Evolutionary conservation across 2,888 invertebrate species (phyloP).

Genomic region (Ditula angustiorana): DNA sequence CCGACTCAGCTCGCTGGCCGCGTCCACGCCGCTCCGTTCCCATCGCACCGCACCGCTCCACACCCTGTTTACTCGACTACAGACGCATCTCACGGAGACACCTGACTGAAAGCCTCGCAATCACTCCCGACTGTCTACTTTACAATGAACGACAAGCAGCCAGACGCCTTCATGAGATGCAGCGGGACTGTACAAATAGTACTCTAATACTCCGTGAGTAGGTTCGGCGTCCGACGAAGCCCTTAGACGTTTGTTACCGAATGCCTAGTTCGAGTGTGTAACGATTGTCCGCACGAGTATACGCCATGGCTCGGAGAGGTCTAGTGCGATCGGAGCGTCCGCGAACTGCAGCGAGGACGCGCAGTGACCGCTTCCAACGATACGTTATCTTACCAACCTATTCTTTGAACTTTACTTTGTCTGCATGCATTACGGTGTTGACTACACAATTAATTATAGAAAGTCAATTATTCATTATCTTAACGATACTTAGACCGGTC

Average conservation of each 20-base stretch:
- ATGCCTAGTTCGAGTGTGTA: conserved; percentile 58
- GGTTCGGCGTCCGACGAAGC: conserved; percentile 29
- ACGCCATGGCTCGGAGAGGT: conserved; percentile 77
- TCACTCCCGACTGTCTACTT: background rate
- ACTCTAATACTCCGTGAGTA: conserved; percentile 27
- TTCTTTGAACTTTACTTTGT: conserved; percentile 23
- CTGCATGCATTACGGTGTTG: conserved; percentile 34
- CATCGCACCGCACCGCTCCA: conserved; percentile 80
- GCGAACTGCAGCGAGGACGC: conserved; percentile 72
- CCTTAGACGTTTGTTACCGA: conserved; percentile 52
- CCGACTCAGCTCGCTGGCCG: conserved; percentile 77
- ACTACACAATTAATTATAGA: conserved; percentile 23
- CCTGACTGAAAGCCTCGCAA: conserved; percentile 11
- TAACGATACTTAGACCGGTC: conserved; percentile 39
- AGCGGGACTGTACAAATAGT: conserved; percentile 37
- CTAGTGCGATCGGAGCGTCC: conserved; percentile 83
- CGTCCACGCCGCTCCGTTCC: conserved; percentile 71
- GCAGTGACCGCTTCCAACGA: conserved; percentile 71
- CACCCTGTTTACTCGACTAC: conserved; percentile 63
- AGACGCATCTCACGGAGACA: conserved; percentile 31
- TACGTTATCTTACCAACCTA: conserved; percentile 69
- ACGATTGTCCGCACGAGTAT: conserved; percentile 60
- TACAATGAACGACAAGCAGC: conserved; percentile 10
- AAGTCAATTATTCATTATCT: conserved; percentile 16
- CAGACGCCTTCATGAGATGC: conserved; percentile 40